Evolutionary conservation across 2,888 invertebrate genomes (phyloP).

Genomic region (Minunthozetes semirufus): DNA sequence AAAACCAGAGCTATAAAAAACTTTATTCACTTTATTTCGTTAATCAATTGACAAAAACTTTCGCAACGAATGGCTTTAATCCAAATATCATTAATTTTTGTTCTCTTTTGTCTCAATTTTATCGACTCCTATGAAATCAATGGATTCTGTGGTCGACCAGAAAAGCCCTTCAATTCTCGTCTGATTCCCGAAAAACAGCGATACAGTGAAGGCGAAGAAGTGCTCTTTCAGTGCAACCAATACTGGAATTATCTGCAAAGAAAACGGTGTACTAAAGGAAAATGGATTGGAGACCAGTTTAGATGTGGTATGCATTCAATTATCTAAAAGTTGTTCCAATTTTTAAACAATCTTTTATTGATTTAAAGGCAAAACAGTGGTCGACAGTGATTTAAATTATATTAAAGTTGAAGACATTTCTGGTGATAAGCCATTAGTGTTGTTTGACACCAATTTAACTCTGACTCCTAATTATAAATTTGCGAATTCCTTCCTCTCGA

Average conservation of each 20-base stretch:
- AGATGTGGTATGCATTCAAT: background rate
- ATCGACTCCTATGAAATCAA: conserved; percentile 5
- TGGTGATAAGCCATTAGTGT: background rate
- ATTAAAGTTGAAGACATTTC: conserved; percentile 6
- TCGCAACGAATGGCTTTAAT: background rate
- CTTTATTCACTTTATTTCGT: background rate
- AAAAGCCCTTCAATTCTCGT: background rate
- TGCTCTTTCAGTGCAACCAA: conserved; percentile 4
- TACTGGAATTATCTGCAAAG: conserved; percentile 11
- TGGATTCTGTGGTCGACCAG: conserved; percentile 19
- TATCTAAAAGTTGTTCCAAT: background rate
- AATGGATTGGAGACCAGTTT: conserved; percentile 16
- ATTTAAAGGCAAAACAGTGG: conserved; percentile 5
- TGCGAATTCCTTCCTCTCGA: conserved; percentile 20
- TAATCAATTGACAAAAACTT: background rate
- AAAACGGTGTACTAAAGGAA: background rate
- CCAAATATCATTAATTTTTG: background rate
- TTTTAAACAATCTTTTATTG: background rate
- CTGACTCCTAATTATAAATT: background rate
- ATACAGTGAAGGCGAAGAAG: conserved; percentile 11
- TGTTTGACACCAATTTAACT: background rate
- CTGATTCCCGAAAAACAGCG: background rate
- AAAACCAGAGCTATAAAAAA: background rate
- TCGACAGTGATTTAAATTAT: conserved; percentile 16
- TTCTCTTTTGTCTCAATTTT: background rate